phyloP scores from a whole-genome alignment of 1,140 invertebrate genomes.

The Pseudomyrmex gracilis region DNA sequence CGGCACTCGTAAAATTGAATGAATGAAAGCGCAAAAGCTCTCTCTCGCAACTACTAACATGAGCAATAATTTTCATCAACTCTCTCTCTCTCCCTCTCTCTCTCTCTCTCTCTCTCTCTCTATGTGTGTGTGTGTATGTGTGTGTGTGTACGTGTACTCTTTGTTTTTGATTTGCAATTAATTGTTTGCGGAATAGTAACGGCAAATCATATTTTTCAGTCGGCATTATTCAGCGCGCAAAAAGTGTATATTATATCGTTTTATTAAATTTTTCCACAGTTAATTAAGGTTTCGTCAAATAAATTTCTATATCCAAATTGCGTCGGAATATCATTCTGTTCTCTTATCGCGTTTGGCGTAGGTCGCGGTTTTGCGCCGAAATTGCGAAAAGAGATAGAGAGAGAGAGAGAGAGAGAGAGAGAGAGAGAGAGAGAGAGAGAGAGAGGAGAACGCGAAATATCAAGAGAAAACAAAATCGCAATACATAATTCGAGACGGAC shows the following conservation, averaged over 20 bases:
- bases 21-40: background rate
- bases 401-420: too few relatives aligned
- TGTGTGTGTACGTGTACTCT: too few relatives aligned
- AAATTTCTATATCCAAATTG: slow-evolving; percentile 22
- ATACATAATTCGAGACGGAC: slow-evolving; percentile 32
- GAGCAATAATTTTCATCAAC: too few relatives aligned
- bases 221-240: too few relatives aligned
- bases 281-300: slow-evolving; percentile 2
- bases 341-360: background rate
- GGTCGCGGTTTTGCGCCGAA: background rate
- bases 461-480: slow-evolving; percentile 26
- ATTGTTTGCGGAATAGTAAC: too few relatives aligned
- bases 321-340: background rate
- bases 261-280: background rate
- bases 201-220: too few relatives aligned
- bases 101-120: background rate
- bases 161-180: too few relatives aligned
- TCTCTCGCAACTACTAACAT: background rate
- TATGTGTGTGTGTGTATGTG: too few relatives aligned
- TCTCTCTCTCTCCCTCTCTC: too few relatives aligned
- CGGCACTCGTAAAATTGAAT: background rate
- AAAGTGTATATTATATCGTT: too few relatives aligned
- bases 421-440: background rate
- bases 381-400: background rate
- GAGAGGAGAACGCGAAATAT: slow-evolving; percentile 12